phyloP scores from a whole-genome alignment of 2,113 vertebrate genomes.

The Miniopterus natalensis region DNA sequence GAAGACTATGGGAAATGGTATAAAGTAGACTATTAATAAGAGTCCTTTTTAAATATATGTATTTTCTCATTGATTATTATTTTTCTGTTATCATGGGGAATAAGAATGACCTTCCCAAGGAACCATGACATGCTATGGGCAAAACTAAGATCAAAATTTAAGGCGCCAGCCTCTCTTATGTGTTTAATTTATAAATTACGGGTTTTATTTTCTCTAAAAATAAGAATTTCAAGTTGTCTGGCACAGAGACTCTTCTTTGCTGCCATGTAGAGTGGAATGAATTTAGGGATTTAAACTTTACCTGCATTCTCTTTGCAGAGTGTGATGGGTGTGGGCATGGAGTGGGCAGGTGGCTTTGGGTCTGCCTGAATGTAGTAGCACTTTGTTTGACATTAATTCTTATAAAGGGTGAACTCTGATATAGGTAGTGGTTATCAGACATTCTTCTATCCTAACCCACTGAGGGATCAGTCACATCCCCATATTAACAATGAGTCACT shows the following conservation, averaged over 20 bases:
- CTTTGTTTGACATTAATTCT: neutral
- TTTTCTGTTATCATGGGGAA: neutral
- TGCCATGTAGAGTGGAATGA: neutral
- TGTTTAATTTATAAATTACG: neutral
- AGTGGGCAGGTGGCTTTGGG: neutral
- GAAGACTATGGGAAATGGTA: neutral
- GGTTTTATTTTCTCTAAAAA: neutral
- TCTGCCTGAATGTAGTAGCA: neutral
- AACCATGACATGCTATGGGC: neutral
- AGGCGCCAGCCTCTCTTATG: neutral
- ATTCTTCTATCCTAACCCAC: neutral
- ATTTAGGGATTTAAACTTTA: neutral
- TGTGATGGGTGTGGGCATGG: neutral
- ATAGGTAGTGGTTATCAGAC: neutral
- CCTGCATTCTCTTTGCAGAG: neutral
- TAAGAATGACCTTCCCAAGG: neutral
- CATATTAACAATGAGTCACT: neutral
- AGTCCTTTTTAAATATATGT: neutral
- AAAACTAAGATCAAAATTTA: slow-evolving; percentile 34
- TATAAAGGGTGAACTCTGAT: neutral
- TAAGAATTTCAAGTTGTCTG: neutral
- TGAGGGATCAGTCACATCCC: neutral
- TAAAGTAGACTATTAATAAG: neutral
- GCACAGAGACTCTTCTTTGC: neutral
- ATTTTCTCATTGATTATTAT: neutral